A percentile compares a stretch with the other conserved stretches of the same genome.
Conservation (phyloP, 2,888 invertebrate genomes). For the Odontothrips loti region DNA sequence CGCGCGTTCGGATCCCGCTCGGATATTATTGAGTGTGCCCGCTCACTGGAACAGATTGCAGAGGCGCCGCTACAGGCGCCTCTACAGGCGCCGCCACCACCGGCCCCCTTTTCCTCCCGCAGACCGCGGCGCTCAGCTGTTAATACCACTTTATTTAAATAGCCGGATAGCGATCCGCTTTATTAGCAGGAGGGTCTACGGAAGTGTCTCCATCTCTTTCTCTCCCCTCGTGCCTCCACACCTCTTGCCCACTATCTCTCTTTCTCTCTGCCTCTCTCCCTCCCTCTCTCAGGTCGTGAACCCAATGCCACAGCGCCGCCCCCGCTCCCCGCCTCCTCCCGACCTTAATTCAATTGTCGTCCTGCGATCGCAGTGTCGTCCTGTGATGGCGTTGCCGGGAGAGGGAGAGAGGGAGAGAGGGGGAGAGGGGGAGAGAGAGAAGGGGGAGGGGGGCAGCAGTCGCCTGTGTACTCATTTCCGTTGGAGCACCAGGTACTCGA, state of each 20-base stretch:
- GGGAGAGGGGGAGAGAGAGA: constrained; percentile 20
- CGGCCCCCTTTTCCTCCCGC: neutral
- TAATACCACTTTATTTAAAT: constrained; percentile 25
- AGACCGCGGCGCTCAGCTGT: neutral
- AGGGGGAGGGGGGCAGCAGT: neutral
- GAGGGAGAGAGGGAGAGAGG: neutral
- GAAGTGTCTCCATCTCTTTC: constrained; percentile 31
- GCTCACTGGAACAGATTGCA: constrained; percentile 21
- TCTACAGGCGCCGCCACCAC: neutral
- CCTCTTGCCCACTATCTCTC: constrained; percentile 33
- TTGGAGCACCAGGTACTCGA: too few relatives aligned
- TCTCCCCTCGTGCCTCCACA: neutral
- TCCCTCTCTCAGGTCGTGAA: constrained; percentile 41
- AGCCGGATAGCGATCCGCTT: constrained; percentile 16
- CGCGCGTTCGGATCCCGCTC: too few relatives aligned
- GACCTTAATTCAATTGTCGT: constrained; percentile 29
- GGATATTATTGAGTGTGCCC: neutral
- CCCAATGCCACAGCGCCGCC: constrained; percentile 38
- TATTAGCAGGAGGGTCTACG: constrained; percentile 6
- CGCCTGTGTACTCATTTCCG: too few relatives aligned
- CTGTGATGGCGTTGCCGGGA: neutral
- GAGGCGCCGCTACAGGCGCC: neutral
- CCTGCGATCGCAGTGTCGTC: constrained; percentile 21
- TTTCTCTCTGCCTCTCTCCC: constrained; percentile 31
- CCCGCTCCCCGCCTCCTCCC: constrained; percentile 31